These are phyloP conservation scores for Melanostoma mellinum DNA, from an alignment of 2,888 invertebrate genomes.

Conservation along the genomic window DNA sequence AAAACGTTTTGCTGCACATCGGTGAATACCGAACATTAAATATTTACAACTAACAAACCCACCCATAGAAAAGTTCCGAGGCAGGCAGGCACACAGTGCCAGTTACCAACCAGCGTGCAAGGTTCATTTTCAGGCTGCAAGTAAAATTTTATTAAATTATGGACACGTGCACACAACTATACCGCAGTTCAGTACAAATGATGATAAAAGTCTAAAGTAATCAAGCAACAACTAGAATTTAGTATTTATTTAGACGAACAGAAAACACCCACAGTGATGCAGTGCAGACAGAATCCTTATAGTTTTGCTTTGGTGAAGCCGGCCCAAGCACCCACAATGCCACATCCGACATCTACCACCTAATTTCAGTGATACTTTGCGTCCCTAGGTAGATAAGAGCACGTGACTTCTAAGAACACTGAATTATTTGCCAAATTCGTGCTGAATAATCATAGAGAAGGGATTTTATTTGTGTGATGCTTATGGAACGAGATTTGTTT, in stretches of 20 bases:
- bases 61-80: conserved; percentile 33
- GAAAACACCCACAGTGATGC: not conserved
- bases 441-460: conserved; percentile 28
- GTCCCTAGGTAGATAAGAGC: conserved; percentile 42
- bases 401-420: conserved; percentile 57
- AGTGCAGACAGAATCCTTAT: not conserved
- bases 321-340: not conserved
- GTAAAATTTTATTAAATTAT: conserved; percentile 67
- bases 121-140: conserved; percentile 55
- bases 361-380: conserved; percentile 33
- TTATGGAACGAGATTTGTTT: too few species aligned
- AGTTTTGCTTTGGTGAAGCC: not conserved
- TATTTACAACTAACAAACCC: conserved; percentile 53
- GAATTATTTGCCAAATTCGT: conserved; percentile 36
- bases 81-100: too few species aligned
- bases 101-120: conserved; percentile 23
- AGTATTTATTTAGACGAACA: not conserved
- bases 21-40: conserved; percentile 48
- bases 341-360: conserved; percentile 23
- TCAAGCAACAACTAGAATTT: conserved; percentile 31
- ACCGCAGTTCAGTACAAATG: conserved; percentile 49
- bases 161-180: conserved; percentile 57
- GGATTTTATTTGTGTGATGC: conserved; percentile 1
- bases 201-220: conserved; percentile 61
- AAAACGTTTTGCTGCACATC: conserved; percentile 45